Conservation (phyloP, 2,113 vertebrate genomes). For the Mastomys natalensis region DNA sequence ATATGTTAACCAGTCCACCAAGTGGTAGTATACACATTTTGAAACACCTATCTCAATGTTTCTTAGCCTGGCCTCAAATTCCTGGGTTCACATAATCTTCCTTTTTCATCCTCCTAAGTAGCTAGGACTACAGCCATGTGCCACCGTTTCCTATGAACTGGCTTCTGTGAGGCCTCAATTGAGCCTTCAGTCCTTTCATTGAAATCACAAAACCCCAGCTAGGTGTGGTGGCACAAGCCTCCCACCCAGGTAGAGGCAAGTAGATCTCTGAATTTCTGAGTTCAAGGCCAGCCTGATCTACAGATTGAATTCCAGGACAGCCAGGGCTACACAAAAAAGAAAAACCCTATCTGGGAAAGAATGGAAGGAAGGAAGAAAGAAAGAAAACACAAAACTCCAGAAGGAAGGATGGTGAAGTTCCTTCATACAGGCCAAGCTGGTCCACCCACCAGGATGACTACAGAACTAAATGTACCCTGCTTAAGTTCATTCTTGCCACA, state of each 20-base stretch:
- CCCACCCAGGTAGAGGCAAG: too few species aligned
- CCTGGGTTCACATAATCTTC: background rate
- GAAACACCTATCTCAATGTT: background rate
- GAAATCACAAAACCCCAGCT: background rate
- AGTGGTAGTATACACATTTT: background rate
- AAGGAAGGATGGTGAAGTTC: background rate
- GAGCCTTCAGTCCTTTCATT: background rate
- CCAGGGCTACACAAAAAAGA: too few species aligned
- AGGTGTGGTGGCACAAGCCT: too few species aligned
- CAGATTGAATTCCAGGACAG: too few species aligned
- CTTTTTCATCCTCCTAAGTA: background rate
- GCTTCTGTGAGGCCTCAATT: background rate
- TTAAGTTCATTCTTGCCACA: background rate
- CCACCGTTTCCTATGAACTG: background rate
- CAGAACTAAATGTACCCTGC: background rate
- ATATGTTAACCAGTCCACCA: background rate
- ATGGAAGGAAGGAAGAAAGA: too few species aligned
- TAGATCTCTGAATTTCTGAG: too few species aligned
- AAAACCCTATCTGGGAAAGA: too few species aligned
- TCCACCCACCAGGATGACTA: background rate
- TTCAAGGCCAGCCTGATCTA: too few species aligned
- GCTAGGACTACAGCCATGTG: background rate
- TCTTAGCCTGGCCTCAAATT: background rate
- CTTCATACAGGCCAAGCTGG: background rate
- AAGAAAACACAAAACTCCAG: background rate